Conservation (phyloP, 2,113 vertebrate species). For the Danio rerio region GRCz12tu NC_133191.1:41059001-41059500, state of each 20-base stretch:
- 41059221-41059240: not conserved
- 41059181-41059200: slow-evolving; percentile 1
- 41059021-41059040: no score
- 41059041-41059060: no score
- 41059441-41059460: not conserved
- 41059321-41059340: not conserved
- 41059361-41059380: not conserved
- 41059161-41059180: not conserved
- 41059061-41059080: not conserved
- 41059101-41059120: not conserved
- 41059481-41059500: not conserved
- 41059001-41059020: no score
- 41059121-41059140: no score
- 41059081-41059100: not conserved
- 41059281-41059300: not conserved
- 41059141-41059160: not conserved
- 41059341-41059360: no score
- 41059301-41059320: not conserved
- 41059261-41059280: not conserved
- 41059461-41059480: not conserved
- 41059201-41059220: not conserved
- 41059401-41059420: not conserved
- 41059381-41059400: not conserved
- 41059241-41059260: not conserved
- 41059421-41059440: not conserved